These are phyloP conservation scores for Limnephilus lunatus DNA, from an alignment of 2,888 invertebrate genomes.

Conservation along the genomic window DNA sequence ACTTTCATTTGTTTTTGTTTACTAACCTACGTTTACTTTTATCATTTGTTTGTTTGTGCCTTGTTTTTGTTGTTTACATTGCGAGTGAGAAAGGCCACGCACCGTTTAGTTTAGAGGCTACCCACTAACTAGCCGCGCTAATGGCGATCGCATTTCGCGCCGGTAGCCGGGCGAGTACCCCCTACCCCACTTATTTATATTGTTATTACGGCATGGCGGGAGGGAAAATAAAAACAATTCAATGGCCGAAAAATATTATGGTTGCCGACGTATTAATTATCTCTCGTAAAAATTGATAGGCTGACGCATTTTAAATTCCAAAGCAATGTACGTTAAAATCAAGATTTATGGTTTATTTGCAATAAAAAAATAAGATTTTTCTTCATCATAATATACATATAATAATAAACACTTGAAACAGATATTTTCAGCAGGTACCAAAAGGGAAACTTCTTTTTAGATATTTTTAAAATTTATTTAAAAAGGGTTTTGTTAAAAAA, in stretches of 20 bases:
- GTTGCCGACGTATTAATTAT: not conserved
- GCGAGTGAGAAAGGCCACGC: not conserved
- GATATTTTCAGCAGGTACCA: not conserved
- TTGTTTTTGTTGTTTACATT: not conserved
- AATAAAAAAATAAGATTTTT: not conserved
- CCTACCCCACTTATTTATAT: conserved; percentile 2
- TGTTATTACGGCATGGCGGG: not conserved
- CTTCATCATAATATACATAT: not conserved
- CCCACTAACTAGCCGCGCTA: conserved; percentile 31
- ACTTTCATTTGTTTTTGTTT: not conserved
- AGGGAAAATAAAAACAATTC: not conserved
- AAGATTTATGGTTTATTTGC: not conserved
- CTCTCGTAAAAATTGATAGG: not conserved
- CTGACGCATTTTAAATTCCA: not conserved
- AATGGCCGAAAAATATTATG: not conserved
- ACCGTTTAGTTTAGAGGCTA: conserved; percentile 24
- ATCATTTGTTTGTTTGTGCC: not conserved
- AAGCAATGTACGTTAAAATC: not conserved
- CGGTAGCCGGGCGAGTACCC: conserved; percentile 24
- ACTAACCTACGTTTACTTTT: not conserved
- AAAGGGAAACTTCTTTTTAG: not conserved
- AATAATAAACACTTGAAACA: not conserved
- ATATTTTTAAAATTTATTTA: no score
- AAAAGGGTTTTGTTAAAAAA: no score
- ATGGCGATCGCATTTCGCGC: conserved; percentile 32